Base-by-base conservation (phyloP, 2,113 vertebrate genomes). In the Platysteira castanea region DNA sequence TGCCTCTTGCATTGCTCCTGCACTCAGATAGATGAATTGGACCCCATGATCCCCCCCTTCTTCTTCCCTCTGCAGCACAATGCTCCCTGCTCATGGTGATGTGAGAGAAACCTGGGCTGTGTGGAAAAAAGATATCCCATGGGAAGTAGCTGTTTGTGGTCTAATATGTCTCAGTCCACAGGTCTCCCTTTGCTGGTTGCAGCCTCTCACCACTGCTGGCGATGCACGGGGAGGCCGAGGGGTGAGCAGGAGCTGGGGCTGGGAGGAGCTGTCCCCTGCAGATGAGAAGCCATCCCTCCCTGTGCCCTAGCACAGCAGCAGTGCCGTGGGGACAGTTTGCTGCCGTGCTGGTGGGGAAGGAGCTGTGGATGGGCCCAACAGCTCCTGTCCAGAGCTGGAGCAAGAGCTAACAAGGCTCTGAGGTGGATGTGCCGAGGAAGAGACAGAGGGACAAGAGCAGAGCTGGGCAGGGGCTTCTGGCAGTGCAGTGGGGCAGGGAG, bases 221-320 rank as follows among this genome's bases (percentile, higher is more conserved):
- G 50, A 14, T 33, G 16, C 13, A 37, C 9, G 7, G 44, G 39
- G 39, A 76, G 31, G 56, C 9, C 1, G 2, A 26, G 23, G 2
- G 1, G 9, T 13, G 9, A 67, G 19, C 49, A 24, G 49, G 35
- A 68, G 44, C 24, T 61, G 69, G 30, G 35, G 9, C 20, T 35
- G n/a, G 27, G 44, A 52, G 14, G 9, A 68, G 15, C 28, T 0
- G 0, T 35, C 10, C 18, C n/a, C 28, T 61, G 47, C 46, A n/a
- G 61, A 9, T 14, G 33, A 35, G 78, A 52, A 88, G 13, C 13
- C 27, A 26, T 60, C 39, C 27, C 78, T 87, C 27, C 14, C 22
- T 1, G 2, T 47, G 6, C n/a, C 19, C 59, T 47, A 24, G 27
- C 2, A 53, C 47, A 54, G 9, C 33, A 53, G 16, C 0, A 0